Evolutionary conservation across 2,888 invertebrate genomes (phyloP).

Genomic region (Tipula vernalis): DNA sequence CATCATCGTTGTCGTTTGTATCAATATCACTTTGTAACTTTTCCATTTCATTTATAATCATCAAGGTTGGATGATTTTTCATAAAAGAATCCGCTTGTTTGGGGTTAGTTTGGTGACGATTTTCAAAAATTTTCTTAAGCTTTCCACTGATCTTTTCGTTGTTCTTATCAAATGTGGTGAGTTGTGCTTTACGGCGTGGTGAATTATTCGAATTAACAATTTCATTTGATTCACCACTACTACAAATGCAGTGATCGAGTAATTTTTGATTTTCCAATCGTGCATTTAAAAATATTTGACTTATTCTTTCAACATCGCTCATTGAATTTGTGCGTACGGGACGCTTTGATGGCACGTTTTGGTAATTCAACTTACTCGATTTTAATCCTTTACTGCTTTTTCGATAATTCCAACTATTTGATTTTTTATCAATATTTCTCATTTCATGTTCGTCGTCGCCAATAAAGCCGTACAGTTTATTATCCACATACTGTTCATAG

Average conservation of each 20-base stretch:
- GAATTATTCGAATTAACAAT: conserved; percentile 12
- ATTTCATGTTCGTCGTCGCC: not conserved
- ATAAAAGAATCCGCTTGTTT: not conserved
- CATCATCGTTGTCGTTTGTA: not conserved
- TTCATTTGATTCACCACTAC: conserved; percentile 18
- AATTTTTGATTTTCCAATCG: not conserved
- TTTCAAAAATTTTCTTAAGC: conserved; percentile 23
- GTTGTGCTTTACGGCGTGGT: not conserved
- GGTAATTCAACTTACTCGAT: not conserved
- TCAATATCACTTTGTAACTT: not conserved
- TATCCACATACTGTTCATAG: conserved; percentile 17
- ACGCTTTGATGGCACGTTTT: not conserved
- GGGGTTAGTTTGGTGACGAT: not conserved
- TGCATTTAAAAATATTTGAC: conserved; percentile 7
- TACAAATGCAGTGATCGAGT: conserved; percentile 11
- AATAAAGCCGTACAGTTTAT: conserved; percentile 16
- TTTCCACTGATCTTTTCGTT: conserved; percentile 22
- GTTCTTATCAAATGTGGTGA: conserved; percentile 17
- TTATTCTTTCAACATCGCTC: conserved; percentile 6
- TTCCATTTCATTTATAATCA: conserved; percentile 9
- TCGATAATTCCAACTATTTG: conserved; percentile 17
- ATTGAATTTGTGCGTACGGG: not conserved
- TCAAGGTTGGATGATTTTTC: not conserved
- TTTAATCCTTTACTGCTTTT: not conserved
- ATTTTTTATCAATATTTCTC: conserved; percentile 7